These are phyloP conservation scores for Paralvinella palmiformis DNA, from an alignment of 1,140 invertebrate genomes.

Conservation along the genomic window DNA sequence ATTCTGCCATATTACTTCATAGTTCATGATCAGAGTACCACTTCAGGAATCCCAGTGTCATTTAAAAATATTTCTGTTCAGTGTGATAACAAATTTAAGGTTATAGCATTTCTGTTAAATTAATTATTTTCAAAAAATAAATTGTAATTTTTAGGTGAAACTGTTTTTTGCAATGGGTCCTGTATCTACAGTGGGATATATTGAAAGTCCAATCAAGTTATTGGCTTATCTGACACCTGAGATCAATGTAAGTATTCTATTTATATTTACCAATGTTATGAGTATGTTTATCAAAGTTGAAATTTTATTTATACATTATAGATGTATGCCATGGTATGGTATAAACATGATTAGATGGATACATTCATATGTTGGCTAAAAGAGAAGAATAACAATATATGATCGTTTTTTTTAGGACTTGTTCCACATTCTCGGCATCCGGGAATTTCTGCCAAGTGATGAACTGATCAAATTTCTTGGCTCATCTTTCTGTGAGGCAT, in stretches of 20 bases:
- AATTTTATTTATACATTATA: neutral
- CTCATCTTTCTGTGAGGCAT: constrained; percentile 12
- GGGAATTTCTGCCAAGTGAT: constrained; percentile 32
- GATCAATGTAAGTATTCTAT: constrained; percentile 34
- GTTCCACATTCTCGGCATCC: constrained; percentile 30
- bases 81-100: neutral
- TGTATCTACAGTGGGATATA: constrained; percentile 63
- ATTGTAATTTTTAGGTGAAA: constrained; percentile 27
- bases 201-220: constrained; percentile 59
- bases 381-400: too few relatives aligned
- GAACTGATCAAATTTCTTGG: constrained; percentile 24
- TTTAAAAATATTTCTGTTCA: neutral
- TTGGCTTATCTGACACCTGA: constrained; percentile 42
- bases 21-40: neutral
- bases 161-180: constrained; percentile 65
- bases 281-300: neutral
- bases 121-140: neutral
- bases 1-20: neutral
- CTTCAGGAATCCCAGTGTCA: too few relatives aligned
- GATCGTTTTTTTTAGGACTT: constrained; percentile 24
- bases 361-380: too few relatives aligned
- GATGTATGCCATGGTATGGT: neutral
- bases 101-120: neutral
- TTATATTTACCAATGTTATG: neutral
- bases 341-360: too few relatives aligned